phyloP scores from a whole-genome alignment of 1,140 invertebrate genomes.

The Caenorhabditis remanei region DNA sequence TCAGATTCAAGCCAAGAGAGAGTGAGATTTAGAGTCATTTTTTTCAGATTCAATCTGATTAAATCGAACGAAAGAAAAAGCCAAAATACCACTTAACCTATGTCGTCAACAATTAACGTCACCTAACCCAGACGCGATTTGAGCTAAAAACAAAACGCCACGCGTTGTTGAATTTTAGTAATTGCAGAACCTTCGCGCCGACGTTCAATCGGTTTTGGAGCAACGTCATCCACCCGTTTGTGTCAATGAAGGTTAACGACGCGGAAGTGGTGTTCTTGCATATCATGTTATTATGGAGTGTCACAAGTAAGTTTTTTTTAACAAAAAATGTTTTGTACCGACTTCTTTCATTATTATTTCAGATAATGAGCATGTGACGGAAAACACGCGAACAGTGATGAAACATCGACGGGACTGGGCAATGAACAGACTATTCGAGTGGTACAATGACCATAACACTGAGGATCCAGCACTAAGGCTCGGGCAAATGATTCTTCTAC shows the following conservation, averaged over 20 bases:
- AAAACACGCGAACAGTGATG: constrained; percentile 33
- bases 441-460: constrained; percentile 9
- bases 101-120: constrained; percentile 38
- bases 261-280: constrained; percentile 67
- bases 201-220: constrained; percentile 66
- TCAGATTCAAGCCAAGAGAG: constrained; percentile 63
- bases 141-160: constrained; percentile 3
- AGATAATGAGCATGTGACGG: constrained; percentile 38
- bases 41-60: neutral
- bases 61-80: neutral
- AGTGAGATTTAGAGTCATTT: constrained; percentile 36
- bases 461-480: constrained; percentile 57
- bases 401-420: constrained; percentile 60
- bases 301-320: constrained; percentile 45
- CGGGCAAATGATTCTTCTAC: constrained; percentile 61
- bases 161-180: constrained; percentile 36
- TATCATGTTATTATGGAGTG: constrained; percentile 63
- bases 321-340: neutral
- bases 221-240: constrained; percentile 65
- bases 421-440: constrained; percentile 62
- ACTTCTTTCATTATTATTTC: too few relatives aligned
- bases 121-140: constrained; percentile 35
- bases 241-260: constrained; percentile 61
- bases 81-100: constrained; percentile 29
- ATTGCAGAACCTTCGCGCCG: constrained; percentile 63